Conservation (phyloP, 2,888 invertebrate species). For the Cerastis rubricosa region DNA sequence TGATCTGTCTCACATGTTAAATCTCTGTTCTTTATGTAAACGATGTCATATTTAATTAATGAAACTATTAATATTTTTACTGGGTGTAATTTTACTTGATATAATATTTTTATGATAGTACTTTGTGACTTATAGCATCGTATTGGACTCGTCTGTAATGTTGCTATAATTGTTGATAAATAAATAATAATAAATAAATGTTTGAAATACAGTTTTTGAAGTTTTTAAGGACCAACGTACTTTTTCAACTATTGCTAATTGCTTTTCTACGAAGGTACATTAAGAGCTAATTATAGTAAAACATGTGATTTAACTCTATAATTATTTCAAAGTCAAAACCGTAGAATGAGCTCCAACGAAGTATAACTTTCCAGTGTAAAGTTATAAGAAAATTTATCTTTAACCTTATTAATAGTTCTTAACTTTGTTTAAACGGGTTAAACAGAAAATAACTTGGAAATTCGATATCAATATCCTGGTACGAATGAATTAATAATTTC, state of each 20-base stretch:
- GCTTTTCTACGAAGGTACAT: not conserved
- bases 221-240: not conserved
- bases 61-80: no score
- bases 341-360: conserved; percentile 4
- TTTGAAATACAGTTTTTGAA: not conserved
- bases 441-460: conserved; percentile 36
- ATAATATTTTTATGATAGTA: no score
- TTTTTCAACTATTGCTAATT: not conserved
- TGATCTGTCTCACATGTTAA: not conserved
- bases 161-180: no score
- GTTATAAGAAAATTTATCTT: conserved; percentile 23
- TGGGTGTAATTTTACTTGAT: no score
- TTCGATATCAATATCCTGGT: conserved; percentile 44
- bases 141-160: no score
- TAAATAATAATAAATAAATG: no score
- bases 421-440: conserved; percentile 29
- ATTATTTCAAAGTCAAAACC: not conserved
- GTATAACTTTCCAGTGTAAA: conserved; percentile 8
- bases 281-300: not conserved
- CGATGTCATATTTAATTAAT: no score
- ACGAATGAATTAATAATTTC: conserved; percentile 59
- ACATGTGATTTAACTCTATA: not conserved
- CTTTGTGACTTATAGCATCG: no score
- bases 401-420: conserved; percentile 21
- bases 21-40: no score